Percentiles rank a stretch among this genome's conserved stretches.
Conservation (phyloP, 2,888 invertebrate species). For the Antheraea assamensis region DNA sequence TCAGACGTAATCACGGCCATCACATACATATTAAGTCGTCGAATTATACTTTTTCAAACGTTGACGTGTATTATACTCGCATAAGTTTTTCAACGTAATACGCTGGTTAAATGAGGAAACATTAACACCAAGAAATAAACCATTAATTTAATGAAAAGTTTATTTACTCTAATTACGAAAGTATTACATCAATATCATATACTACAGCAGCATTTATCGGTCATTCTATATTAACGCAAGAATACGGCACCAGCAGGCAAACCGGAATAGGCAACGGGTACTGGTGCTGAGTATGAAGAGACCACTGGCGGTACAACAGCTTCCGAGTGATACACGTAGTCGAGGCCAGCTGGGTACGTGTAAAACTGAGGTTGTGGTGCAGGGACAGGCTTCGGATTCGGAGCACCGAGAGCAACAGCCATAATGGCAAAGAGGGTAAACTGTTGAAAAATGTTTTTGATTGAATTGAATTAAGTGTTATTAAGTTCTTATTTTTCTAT, state of each 20-base stretch:
- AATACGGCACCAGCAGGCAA: constrained; percentile 43
- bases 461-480: too few relatives aligned
- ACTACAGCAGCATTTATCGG: not conserved
- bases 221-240: constrained; percentile 38
- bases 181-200: not conserved
- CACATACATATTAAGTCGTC: not conserved
- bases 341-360: constrained; percentile 53
- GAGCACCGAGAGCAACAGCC: constrained; percentile 76
- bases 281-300: constrained; percentile 52
- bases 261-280: constrained; percentile 52
- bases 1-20: not conserved
- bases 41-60: not conserved
- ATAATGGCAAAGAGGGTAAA: constrained; percentile 75
- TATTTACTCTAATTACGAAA: constrained; percentile 10
- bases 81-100: too few relatives aligned
- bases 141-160: constrained; percentile 1
- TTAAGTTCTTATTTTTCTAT: not conserved
- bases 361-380: constrained; percentile 49
- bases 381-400: constrained; percentile 55
- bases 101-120: not conserved
- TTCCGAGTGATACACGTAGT: constrained; percentile 55
- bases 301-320: constrained; percentile 37
- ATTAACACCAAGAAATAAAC: not conserved
- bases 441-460: constrained; percentile 50
- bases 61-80: too few relatives aligned